Evolutionary conservation across 2,113 vertebrate genomes (phyloP).

Genomic region (Cromileptes altivelis): DNA sequence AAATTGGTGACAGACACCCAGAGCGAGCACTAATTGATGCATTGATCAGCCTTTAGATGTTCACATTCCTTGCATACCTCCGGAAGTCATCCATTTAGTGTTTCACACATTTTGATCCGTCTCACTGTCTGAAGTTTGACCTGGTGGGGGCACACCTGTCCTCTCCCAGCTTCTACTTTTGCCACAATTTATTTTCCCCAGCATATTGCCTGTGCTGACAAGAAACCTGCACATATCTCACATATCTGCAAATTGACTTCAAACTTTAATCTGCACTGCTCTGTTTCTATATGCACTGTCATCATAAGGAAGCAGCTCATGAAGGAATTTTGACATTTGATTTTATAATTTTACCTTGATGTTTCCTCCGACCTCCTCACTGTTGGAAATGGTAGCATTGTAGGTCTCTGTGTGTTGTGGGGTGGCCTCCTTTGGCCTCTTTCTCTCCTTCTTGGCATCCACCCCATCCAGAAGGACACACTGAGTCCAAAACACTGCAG

Average conservation of each 20-base stretch:
- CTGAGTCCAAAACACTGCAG: slow-evolving; percentile 88
- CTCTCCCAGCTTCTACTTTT: slow-evolving; percentile 17
- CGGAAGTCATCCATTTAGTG: slow-evolving; percentile 79
- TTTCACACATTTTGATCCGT: slow-evolving; percentile 75
- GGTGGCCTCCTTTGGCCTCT: slow-evolving; percentile 84
- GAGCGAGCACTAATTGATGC: slow-evolving; percentile 72
- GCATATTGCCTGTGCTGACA: slow-evolving; percentile 24
- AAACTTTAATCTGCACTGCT: not conserved
- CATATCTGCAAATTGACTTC: slow-evolving; percentile 22
- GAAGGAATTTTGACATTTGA: not conserved
- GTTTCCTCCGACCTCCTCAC: slow-evolving; percentile 85
- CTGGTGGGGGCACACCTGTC: slow-evolving; percentile 74
- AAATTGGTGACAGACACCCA: slow-evolving; percentile 57
- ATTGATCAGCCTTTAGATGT: slow-evolving; percentile 75
- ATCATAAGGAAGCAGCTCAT: not conserved
- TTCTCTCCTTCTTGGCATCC: slow-evolving; percentile 88
- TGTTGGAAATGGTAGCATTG: slow-evolving; percentile 89
- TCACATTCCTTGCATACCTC: slow-evolving; percentile 82
- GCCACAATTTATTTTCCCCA: slow-evolving; percentile 25
- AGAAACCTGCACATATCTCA: slow-evolving; percentile 39
- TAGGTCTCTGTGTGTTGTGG: slow-evolving; percentile 86
- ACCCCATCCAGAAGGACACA: slow-evolving; percentile 80
- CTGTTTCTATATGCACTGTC: not conserved
- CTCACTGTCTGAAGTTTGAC: slow-evolving; percentile 66
- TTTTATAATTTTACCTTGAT: slow-evolving; percentile 85